Base-by-base conservation (phyloP, 2,888 invertebrate species). In the Heliconius erato region DNA sequence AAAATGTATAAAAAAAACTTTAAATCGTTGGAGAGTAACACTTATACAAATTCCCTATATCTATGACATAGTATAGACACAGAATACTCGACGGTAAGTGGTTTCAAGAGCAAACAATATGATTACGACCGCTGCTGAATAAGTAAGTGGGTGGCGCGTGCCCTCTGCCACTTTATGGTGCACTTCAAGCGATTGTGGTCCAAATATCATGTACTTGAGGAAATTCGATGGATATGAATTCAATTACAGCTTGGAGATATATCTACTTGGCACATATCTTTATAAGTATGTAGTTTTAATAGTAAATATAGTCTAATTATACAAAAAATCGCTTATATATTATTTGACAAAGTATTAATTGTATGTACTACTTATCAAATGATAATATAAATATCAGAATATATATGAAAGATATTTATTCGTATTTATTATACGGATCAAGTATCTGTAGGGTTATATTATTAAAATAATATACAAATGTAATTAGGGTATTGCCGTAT, bases 71-170 rank as follows among this genome's bases (percentile, higher is more conserved):
- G 76, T 72, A 74, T 32, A 74, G 74, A 80, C 44, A 59, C 69
- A 28, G 80, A 79, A 77, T 79, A 79, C 85, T 85, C 76, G 63
- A 72, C 69, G 49, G 49, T 84, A 77, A 85, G 84, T 84, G 83
- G 84, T 79, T 81, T 85, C 71, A 59, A 83, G 82, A 80, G 81
- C 83, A 83, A 85, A 82, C 85, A 84, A 84, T 85, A 84, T 83
- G 82, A 82, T 82, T 67, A 80, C 82, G 26, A 74, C 84, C 78
- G 83, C 84, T 83, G 67, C 84, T 84, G 84, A 84, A 84, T 84
- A 76, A 71, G 74, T 83, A 82, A 84, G 84, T 84, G 84, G 84
- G 83, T 80, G 82, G 82, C 83, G 84, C 84, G 84, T 84, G 84
- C 84, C 76, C 80, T 80, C 74, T 74, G 49, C 35, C 14, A 65